phyloP scores from a whole-genome alignment of 2,888 invertebrate species.

The Dioctria linearis region DNA sequence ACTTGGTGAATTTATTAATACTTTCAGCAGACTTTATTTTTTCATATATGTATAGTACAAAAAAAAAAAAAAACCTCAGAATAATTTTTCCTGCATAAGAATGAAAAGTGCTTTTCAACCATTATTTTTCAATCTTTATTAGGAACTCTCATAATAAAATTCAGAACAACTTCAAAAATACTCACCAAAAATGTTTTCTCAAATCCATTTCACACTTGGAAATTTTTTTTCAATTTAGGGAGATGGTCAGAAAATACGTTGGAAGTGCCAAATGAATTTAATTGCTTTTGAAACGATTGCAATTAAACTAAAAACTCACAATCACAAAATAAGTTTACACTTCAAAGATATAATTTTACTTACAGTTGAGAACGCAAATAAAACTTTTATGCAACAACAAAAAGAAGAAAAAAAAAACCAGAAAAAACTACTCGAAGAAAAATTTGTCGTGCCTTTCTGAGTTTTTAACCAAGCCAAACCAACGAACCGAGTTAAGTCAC shows the following conservation, averaged over 20 bases:
- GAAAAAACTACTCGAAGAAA: neutral
- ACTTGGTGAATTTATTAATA: too few relatives aligned
- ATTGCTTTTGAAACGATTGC: neutral
- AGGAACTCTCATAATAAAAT: too few relatives aligned
- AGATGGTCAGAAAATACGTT: too few relatives aligned
- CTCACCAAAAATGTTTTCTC: conserved; percentile 35
- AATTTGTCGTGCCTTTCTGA: conserved; percentile 32
- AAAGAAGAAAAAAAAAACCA: neutral
- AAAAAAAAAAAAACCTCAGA: too few relatives aligned
- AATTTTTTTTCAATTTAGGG: neutral
- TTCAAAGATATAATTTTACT: neutral
- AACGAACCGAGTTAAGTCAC: neutral
- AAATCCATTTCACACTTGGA: conserved; percentile 13
- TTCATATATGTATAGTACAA: too few relatives aligned
- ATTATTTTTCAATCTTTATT: too few relatives aligned
- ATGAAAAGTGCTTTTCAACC: too few relatives aligned
- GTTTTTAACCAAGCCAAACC: neutral
- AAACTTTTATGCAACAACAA: neutral
- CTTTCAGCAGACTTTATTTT: too few relatives aligned
- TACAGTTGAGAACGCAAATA: conserved; percentile 3
- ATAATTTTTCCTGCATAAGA: too few relatives aligned
- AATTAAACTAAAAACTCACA: neutral
- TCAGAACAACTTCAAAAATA: neutral
- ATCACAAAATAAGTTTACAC: conserved; percentile 10
- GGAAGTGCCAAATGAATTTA: conserved; percentile 7